Conservation (phyloP, 2,888 invertebrate species). For the Volucella bombylans region DNA sequence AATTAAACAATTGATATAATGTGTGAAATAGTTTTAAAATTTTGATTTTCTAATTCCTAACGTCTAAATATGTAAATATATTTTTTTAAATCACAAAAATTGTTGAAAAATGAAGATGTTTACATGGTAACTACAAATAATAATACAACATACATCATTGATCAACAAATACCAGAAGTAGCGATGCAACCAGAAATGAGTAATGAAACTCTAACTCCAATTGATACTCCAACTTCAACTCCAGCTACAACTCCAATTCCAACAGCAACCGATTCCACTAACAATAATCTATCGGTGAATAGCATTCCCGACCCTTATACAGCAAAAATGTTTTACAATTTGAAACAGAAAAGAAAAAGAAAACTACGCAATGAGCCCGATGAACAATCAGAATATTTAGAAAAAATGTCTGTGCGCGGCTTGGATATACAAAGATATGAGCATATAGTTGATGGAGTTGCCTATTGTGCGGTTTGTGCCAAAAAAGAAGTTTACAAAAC, state of each 20-base stretch:
- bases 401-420: slow-evolving; percentile 82
- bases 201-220: background rate
- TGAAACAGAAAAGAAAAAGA: slow-evolving; percentile 80
- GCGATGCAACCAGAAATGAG: slow-evolving; percentile 3
- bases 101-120: slow-evolving; percentile 59
- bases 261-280: slow-evolving; percentile 71
- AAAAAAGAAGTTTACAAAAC: slow-evolving; percentile 81
- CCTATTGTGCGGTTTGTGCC: slow-evolving; percentile 81
- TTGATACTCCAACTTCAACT: slow-evolving; percentile 1
- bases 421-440: slow-evolving; percentile 81
- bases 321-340: slow-evolving; percentile 60
- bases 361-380: slow-evolving; percentile 80
- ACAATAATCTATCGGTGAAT: slow-evolving; percentile 73
- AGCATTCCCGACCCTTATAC: slow-evolving; percentile 9
- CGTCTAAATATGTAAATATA: slow-evolving; percentile 60
- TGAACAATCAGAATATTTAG: slow-evolving; percentile 81
- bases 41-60: slow-evolving; percentile 61
- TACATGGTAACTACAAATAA: slow-evolving; percentile 69
- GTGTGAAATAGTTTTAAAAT: slow-evolving; percentile 63
- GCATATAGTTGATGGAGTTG: slow-evolving; percentile 81
- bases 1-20: slow-evolving; percentile 76
- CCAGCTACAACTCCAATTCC: background rate
- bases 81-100: slow-evolving; percentile 55
- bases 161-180: slow-evolving; percentile 42
- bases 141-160: slow-evolving; percentile 69